These are phyloP conservation scores for Hafferia zeledoni DNA, from an alignment of 2,797 vertebrate species.

Conservation along the genomic window DNA sequence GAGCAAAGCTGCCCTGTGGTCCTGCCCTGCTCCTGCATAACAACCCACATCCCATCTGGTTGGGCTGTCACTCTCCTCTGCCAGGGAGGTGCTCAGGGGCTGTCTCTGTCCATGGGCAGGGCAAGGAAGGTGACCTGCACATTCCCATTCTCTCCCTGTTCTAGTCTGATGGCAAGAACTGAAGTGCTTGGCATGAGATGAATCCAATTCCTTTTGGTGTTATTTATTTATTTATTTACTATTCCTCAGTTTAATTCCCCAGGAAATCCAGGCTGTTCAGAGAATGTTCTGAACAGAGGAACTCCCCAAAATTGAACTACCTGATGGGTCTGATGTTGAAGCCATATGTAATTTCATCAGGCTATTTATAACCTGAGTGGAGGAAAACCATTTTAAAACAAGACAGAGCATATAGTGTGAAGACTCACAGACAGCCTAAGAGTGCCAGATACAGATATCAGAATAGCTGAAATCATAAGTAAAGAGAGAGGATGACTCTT, in stretches of 20 bases:
- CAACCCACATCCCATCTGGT: not conserved
- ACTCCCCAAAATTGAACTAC: not conserved
- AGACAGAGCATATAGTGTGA: rapidly evolving
- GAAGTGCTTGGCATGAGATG: not conserved
- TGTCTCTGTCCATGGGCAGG: rapidly evolving
- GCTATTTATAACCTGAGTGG: not conserved
- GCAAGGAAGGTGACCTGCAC: not conserved
- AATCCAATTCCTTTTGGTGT: not conserved
- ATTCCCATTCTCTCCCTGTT: not conserved
- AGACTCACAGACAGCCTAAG: not conserved
- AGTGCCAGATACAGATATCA: not conserved
- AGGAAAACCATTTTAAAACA: not conserved
- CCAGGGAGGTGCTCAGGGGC: not conserved
- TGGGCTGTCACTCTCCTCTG: not conserved
- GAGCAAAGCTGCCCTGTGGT: not conserved
- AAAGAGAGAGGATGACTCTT: not conserved
- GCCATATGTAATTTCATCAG: not conserved
- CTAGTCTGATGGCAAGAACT: not conserved
- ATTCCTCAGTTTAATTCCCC: not conserved
- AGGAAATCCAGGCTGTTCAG: not conserved
- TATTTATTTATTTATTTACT: not conserved
- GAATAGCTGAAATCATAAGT: not conserved
- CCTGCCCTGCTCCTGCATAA: not conserved
- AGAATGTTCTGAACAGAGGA: not conserved
- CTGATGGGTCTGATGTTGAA: not conserved